Conservation (phyloP, 2,888 invertebrate species). For the Axea sp. region DNA sequence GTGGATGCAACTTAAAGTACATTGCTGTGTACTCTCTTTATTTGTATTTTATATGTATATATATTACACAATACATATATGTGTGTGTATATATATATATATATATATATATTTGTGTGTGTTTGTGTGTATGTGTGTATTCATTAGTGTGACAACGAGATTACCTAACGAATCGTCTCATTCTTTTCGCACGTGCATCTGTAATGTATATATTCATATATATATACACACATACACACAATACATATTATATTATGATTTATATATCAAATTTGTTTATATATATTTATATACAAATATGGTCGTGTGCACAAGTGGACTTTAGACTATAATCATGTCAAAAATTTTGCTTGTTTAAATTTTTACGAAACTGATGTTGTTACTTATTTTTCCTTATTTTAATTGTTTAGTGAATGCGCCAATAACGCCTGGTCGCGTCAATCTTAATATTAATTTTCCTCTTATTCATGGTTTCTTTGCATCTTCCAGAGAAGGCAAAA, state of each 20-base stretch:
- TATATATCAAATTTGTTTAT: no score
- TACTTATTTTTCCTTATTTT: no score
- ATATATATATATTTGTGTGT: constrained; percentile 21
- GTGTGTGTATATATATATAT: constrained; percentile 1
- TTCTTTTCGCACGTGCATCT: constrained; percentile 39
- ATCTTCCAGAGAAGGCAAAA: neutral
- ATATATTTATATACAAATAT: no score
- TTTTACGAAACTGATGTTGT: constrained; percentile 22
- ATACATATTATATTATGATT: no score
- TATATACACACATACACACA: no score
- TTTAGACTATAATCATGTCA: no score
- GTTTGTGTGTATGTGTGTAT: constrained; percentile 11
- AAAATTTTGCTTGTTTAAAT: no score
- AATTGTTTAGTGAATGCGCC: neutral
- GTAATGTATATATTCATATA: constrained; percentile 41
- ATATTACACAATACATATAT: constrained; percentile 6
- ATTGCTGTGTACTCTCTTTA: no score
- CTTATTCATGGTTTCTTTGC: neutral
- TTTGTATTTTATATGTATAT: constrained; percentile 10
- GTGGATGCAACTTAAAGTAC: no score
- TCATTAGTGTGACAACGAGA: constrained; percentile 36
- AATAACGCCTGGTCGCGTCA: neutral
- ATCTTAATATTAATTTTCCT: constrained; percentile 8
- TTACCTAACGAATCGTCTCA: constrained; percentile 8
- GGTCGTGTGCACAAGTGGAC: no score